A percentile compares a stretch with the other conserved stretches of the same genome.
phyloP scores from a whole-genome alignment of 1,140 invertebrate species.

The Gryon sp. region DNA sequence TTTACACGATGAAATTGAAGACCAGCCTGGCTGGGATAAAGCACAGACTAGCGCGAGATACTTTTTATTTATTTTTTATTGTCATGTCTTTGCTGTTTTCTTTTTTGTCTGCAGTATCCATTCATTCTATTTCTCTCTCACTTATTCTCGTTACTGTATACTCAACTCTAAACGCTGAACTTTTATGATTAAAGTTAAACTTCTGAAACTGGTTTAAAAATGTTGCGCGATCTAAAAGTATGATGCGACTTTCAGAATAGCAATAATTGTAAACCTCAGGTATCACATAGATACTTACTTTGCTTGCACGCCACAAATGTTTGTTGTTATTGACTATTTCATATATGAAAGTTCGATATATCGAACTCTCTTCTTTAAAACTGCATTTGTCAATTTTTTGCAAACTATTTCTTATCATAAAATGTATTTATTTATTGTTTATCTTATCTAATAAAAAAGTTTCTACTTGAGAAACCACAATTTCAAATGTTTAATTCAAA shows the following conservation, averaged over 20 bases:
- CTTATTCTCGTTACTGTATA: background rate
- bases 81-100: constrained; percentile 60
- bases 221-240: constrained; percentile 54
- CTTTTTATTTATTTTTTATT: constrained; percentile 72
- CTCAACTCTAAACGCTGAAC: constrained; percentile 18
- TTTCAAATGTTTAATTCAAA: too few species aligned
- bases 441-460: too few species aligned
- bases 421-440: constrained; percentile 30
- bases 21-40: constrained; percentile 57
- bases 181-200: constrained; percentile 64
- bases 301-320: constrained; percentile 36
- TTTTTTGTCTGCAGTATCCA: constrained; percentile 11
- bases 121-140: constrained; percentile 18
- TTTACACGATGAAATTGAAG: constrained; percentile 66
- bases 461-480: too few species aligned
- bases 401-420: constrained; percentile 12
- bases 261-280: constrained; percentile 41
- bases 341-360: too few species aligned
- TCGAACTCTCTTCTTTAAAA: constrained; percentile 20
- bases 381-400: constrained; percentile 29
- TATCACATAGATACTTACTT: constrained; percentile 40
- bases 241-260: constrained; percentile 56
- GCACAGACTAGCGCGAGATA: constrained; percentile 61
- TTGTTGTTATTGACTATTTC: constrained; percentile 44
- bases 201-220: constrained; percentile 67